Percentiles rank a stretch among this genome's conserved stretches.
Conservation (phyloP, 2,888 invertebrate species). For the Synanthedon formicaeformis region DNA sequence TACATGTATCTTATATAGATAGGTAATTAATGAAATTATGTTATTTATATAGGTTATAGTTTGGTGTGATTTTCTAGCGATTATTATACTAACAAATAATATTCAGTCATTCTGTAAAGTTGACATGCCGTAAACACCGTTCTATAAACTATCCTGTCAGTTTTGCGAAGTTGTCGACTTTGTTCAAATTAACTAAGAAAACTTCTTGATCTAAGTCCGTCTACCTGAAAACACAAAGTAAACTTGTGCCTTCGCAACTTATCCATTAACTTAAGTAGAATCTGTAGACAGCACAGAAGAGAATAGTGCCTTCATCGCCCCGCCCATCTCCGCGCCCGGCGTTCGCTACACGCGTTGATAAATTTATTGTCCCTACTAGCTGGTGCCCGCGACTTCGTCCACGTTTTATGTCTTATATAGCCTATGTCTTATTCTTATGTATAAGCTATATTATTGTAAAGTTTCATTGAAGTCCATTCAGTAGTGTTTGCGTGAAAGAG, state of each 20-base stretch:
- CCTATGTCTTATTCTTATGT: too few species aligned
- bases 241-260: constrained; percentile 67
- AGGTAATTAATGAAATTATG: background rate
- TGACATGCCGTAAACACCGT: constrained; percentile 28
- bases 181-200: constrained; percentile 68
- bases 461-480: too few species aligned
- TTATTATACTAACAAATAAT: too few species aligned
- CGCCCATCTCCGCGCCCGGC: constrained; percentile 30
- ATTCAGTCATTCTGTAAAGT: constrained; percentile 17
- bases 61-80: too few species aligned
- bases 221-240: constrained; percentile 70
- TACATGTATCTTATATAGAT: too few species aligned
- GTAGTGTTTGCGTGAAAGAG: too few species aligned
- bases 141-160: constrained; percentile 48
- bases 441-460: too few species aligned
- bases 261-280: constrained; percentile 70
- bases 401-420: too few species aligned
- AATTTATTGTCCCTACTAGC: constrained; percentile 50
- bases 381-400: too few species aligned
- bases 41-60: background rate
- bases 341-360: constrained; percentile 39
- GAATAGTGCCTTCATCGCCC: constrained; percentile 40
- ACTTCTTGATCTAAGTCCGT: constrained; percentile 65
- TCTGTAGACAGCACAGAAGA: constrained; percentile 62
- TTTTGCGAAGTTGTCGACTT: constrained; percentile 53